Evolutionary conservation across 2,113 vertebrate species (phyloP), one percentile per base, ranked within the genome.

Genomic region (Platanista minor): DNA sequence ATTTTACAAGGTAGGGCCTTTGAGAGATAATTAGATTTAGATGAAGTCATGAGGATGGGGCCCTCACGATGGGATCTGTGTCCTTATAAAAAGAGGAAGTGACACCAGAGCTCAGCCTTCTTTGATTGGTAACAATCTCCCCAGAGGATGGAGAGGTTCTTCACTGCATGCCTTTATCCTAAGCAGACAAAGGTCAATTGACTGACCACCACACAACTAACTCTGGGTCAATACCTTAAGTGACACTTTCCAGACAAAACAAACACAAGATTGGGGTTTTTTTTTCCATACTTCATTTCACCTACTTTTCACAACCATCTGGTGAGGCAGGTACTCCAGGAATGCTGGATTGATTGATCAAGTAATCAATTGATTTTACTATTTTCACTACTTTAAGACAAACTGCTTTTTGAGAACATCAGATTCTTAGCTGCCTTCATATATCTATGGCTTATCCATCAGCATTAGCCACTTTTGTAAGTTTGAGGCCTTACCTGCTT

Each of bases 361-460:
- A 75, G 46, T 52, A 67, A 91, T 69, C 91, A 86, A 89, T 67
- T 52, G 74, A 94, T 85, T 93, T 95, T 89, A 74, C 89, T 95
- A 39, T 91, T 95, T 92, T 95, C 64, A 82, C 67, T 84, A 36
- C 57, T 69, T 80, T 61, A 91, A 92, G 86, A 93, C 29, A 82
- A 91, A 93, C 31, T 61, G 25, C 61, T 86, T 90, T 92, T 82
- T 67, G n/a, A 78, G 27, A 89, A 61, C 36, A 39, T 66, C 46
- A 8, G 69, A n/a, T 81, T 93, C 80, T 64, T 89, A 64, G 21
- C 78, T 90, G 74, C 84, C 64, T 92, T 95, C 33, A n/a, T 72
- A n/a, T 8, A 93, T 41, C 89, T 43, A 21, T 39, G 61, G 80
- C 46, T 71, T 91, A 59, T 64, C 39, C 18, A 59, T 39, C 36